Evolutionary conservation across 2,888 invertebrate species (phyloP).

Genomic region (Antitype chi): DNA sequence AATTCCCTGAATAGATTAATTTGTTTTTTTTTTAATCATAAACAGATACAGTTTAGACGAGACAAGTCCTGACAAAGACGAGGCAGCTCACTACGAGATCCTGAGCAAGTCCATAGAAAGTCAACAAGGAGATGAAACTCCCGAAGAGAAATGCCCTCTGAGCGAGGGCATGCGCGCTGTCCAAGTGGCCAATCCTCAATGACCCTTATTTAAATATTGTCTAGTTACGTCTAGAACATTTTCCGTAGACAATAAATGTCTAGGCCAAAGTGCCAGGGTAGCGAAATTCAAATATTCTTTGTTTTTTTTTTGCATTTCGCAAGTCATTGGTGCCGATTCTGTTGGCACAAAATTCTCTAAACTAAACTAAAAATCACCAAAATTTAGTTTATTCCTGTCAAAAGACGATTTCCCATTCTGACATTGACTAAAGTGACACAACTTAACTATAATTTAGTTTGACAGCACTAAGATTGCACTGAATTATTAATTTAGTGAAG

Average conservation of each 20-base stretch:
- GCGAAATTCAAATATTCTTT: not conserved
- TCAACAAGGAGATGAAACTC: conserved; percentile 15
- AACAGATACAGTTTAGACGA: conserved; percentile 91
- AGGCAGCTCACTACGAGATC: conserved; percentile 91
- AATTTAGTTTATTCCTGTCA: too few relatives aligned
- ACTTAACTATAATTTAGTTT: too few relatives aligned
- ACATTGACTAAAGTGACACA: too few relatives aligned
- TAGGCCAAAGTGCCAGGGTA: not conserved
- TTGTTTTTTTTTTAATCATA: conserved; percentile 30
- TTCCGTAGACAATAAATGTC: not conserved
- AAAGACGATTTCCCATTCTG: too few relatives aligned
- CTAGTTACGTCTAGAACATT: conserved; percentile 2
- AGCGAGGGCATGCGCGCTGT: conserved; percentile 71
- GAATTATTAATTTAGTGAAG: too few relatives aligned
- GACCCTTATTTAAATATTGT: conserved; percentile 28
- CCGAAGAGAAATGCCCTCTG: conserved; percentile 63
- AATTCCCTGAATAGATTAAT: not conserved
- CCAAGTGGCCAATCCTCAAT: conserved; percentile 61
- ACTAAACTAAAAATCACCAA: too few relatives aligned
- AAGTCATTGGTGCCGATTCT: too few relatives aligned
- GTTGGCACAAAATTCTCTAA: too few relatives aligned
- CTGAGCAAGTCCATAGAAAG: conserved; percentile 86
- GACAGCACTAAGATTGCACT: too few relatives aligned
- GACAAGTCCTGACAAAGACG: conserved; percentile 90
- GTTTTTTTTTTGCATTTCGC: not conserved